Evolutionary conservation across 53 echinoderm and acorn worm genomes (phyloP).

Genomic region (Hippasteria phrygiana): DNA sequence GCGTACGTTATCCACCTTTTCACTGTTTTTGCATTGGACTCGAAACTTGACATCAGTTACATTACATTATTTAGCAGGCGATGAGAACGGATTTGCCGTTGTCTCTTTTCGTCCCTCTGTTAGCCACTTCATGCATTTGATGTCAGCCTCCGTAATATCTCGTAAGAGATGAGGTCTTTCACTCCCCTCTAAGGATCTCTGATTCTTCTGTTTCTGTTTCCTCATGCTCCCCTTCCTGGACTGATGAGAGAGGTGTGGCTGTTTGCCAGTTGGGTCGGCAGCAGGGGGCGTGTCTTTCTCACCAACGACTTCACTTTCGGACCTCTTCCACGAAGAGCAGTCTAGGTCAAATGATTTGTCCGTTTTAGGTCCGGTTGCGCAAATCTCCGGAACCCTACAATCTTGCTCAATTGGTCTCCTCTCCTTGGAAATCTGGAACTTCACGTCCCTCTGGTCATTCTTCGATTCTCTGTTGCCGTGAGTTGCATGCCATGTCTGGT

Average conservation of each 20-base stretch:
- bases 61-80: neutral
- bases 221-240: constrained; percentile 17
- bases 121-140: constrained; percentile 52
- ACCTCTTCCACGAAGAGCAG: neutral
- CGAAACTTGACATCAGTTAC: too few relatives aligned
- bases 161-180: constrained; percentile 20
- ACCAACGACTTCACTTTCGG: neutral
- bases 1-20: too few relatives aligned
- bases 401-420: neutral
- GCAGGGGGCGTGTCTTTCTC: neutral
- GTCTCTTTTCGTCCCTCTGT: constrained; percentile 38
- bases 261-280: neutral
- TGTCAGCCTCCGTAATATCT: constrained; percentile 38
- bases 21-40: too few relatives aligned
- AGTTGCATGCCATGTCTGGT: neutral
- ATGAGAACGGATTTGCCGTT: neutral
- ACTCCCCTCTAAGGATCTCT: neutral
- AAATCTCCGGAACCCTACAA: neutral
- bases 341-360: neutral
- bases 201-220: constrained; percentile 40
- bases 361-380: neutral
- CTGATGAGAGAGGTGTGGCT: neutral
- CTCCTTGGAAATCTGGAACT: neutral
- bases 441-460: neutral
- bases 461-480: neutral